phyloP scores from a whole-genome alignment of 2,113 vertebrate species.

The Beaufortia kweichowensis region DNA sequence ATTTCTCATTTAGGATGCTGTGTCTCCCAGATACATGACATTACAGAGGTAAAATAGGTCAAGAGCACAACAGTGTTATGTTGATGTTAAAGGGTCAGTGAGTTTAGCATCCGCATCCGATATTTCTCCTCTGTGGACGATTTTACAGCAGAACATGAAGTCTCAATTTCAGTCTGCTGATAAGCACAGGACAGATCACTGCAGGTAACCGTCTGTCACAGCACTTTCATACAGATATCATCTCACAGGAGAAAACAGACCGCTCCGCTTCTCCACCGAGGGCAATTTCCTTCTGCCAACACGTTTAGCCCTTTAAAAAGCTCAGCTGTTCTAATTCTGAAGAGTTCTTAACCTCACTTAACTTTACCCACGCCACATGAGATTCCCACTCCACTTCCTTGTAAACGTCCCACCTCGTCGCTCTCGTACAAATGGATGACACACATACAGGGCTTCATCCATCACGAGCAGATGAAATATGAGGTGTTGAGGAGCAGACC shows the following conservation, averaged over 20 bases:
- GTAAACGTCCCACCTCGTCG: conserved; percentile 39
- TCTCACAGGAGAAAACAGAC: conserved; percentile 2
- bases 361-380: conserved; percentile 54
- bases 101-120: neutral
- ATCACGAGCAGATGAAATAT: conserved; percentile 59
- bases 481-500: conserved; percentile 50
- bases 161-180: neutral
- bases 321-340: conserved; percentile 57
- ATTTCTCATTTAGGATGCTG: no score
- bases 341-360: conserved; percentile 64
- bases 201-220: neutral
- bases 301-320: conserved; percentile 55
- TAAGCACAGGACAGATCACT: neutral
- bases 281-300: conserved; percentile 32
- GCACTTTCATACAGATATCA: neutral
- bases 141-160: neutral
- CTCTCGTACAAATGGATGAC: conserved; percentile 52
- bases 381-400: conserved; percentile 45
- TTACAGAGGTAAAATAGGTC: neutral
- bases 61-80: neutral
- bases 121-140: neutral
- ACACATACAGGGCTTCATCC: conserved; percentile 58
- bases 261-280: conserved; percentile 43
- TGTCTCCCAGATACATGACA: no score
- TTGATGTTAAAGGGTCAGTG: neutral